A percentile compares a stretch with the other conserved stretches of the same genome.
Conservation (phyloP, 2,113 vertebrate genomes). For the Peromyscus polionotus region DNA sequence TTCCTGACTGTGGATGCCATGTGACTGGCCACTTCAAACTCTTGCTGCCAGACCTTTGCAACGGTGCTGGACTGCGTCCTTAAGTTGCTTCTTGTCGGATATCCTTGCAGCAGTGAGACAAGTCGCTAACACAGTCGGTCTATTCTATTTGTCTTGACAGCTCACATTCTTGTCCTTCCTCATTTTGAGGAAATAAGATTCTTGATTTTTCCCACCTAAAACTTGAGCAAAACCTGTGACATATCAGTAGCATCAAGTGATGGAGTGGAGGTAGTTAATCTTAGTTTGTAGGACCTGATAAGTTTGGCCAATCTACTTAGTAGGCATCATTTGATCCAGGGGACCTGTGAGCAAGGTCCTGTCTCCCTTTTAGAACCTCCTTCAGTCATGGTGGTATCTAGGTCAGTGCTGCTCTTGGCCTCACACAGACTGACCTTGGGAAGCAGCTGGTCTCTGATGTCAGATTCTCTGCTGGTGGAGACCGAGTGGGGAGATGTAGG, state of each 20-base stretch:
- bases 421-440: background rate
- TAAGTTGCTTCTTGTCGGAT: background rate
- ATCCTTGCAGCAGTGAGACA: background rate
- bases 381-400: background rate
- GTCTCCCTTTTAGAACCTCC: background rate
- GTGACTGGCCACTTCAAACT: too few species aligned
- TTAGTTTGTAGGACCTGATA: background rate
- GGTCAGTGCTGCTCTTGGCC: background rate
- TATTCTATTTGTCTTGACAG: background rate
- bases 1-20: background rate
- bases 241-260: background rate
- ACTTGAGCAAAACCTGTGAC: background rate
- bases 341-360: background rate
- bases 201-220: background rate
- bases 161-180: background rate
- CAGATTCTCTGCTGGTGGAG: background rate
- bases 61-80: too few species aligned
- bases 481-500: fast-evolving
- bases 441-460: background rate
- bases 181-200: background rate
- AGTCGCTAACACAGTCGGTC: background rate
- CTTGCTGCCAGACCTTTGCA: background rate
- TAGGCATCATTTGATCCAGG: background rate
- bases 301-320: background rate
- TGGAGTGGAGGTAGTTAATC: background rate